Evolutionary conservation across 2,888 invertebrate species (phyloP), one percentile per base, ranked within the genome.

Genomic region (Eristalinus aeneus): DNA sequence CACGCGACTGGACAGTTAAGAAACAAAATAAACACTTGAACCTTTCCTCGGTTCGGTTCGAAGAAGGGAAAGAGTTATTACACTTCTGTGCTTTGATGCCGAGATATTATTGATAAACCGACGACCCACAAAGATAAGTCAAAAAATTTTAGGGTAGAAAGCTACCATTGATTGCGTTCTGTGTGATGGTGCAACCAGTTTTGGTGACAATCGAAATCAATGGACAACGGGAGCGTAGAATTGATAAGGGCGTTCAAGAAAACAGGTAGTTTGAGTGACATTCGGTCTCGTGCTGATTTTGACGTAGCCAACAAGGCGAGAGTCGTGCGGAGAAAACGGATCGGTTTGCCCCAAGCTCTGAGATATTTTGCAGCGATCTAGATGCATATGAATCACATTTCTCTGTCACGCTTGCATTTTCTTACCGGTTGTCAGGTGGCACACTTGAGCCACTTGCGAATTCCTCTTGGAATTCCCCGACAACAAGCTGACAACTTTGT

Each of bases 111-210:
- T 27, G 58, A 71, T 39, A 39, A 46, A 46, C 60, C 36, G 27
- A 39, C 36, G 58, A 58, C 58, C 69, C 39, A 69, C 11, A 34
- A n/a, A 68, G 68, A 69, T 54, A 53, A 54, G 34, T 8, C 32
- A 34, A 23, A 9, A n/a, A 23, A 10, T 46, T 27, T 65, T 27
- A 23, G 23, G 56, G 34, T 16, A 16, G 34, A 56, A 56, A 56
- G 36, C 31, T 23, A 5, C 12, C 23, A 16, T 16, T 46, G 46
- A 46, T 46, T 16, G 46, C 6, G 46, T 46, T 46, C 16, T 46
- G 27, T 46, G 16, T 8, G 46, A 46, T 1, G 46, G 46, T 16
- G 0, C 2, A 46, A 46, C 46, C n/a, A 16, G 46, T 46, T 46
- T 46, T 16, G 16, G 46, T n/a, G n/a, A 9, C 10, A 34, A 34